phyloP scores from a whole-genome alignment of 2,888 invertebrate genomes.

The Acleris cristana region DNA sequence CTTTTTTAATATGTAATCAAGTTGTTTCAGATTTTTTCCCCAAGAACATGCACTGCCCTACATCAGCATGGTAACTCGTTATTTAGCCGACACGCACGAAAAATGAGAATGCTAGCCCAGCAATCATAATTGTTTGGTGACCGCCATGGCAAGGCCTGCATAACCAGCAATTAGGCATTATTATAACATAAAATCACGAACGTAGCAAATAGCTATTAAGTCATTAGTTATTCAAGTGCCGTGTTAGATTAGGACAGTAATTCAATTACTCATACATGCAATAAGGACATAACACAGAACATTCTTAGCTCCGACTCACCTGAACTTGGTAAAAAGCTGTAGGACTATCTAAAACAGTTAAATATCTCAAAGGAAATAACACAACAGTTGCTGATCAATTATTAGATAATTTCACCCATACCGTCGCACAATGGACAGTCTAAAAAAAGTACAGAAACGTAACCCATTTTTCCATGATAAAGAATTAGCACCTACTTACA shows the following conservation, averaged over 20 bases:
- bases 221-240: conserved; percentile 18
- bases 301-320: too few species aligned
- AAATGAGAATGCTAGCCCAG: too few species aligned
- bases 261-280: background rate
- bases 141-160: conserved; percentile 22
- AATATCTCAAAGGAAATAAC: too few species aligned
- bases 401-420: background rate
- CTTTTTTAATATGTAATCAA: too few species aligned
- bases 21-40: too few species aligned
- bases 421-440: background rate
- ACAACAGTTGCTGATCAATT: too few species aligned
- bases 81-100: too few species aligned
- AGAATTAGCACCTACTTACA: conserved; percentile 31
- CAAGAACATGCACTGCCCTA: too few species aligned
- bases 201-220: background rate
- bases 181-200: background rate
- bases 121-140: background rate
- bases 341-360: too few species aligned
- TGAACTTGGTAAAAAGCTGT: too few species aligned
- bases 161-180: background rate
- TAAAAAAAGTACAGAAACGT: conserved; percentile 15
- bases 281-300: background rate
- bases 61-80: too few species aligned
- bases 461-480: conserved; percentile 15
- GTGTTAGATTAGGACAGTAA: background rate